phyloP scores from a whole-genome alignment of 2,888 invertebrate species.

The Drymonia ruficornis region DNA sequence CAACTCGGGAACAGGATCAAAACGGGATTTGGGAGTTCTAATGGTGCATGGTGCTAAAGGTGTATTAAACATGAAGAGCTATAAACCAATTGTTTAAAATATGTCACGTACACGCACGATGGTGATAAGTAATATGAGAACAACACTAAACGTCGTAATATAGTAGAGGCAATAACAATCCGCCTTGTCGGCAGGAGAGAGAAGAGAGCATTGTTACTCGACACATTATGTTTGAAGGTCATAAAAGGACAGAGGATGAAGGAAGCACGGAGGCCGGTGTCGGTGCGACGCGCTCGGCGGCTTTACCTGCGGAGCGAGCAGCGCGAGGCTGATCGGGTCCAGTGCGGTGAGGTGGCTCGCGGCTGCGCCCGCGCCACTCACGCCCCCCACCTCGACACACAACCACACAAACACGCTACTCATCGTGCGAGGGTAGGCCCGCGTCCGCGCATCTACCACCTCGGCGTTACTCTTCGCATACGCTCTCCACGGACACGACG shows the following conservation, averaged over 20 bases:
- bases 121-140: no score
- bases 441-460: constrained; percentile 48
- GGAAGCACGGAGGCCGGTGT: constrained; percentile 51
- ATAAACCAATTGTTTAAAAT: no score
- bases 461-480: constrained; percentile 63
- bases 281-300: constrained; percentile 52
- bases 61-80: constrained; percentile 13
- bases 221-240: neutral
- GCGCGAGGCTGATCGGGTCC: constrained; percentile 84
- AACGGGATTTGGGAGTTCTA: constrained; percentile 21
- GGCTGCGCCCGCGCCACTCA: constrained; percentile 83
- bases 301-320: constrained; percentile 83
- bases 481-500: constrained; percentile 22
- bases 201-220: neutral
- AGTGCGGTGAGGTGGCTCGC: constrained; percentile 84
- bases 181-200: no score
- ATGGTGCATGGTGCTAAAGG: constrained; percentile 32
- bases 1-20: constrained; percentile 34
- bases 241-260: constrained; percentile 8
- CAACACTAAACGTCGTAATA: no score
- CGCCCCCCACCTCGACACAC: constrained; percentile 86
- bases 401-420: constrained; percentile 84
- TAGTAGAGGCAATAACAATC: no score
- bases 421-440: constrained; percentile 70
- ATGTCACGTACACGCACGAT: no score